Evolutionary conservation across 1,140 invertebrate genomes (phyloP).

Genomic region (Ladona fulva): DNA sequence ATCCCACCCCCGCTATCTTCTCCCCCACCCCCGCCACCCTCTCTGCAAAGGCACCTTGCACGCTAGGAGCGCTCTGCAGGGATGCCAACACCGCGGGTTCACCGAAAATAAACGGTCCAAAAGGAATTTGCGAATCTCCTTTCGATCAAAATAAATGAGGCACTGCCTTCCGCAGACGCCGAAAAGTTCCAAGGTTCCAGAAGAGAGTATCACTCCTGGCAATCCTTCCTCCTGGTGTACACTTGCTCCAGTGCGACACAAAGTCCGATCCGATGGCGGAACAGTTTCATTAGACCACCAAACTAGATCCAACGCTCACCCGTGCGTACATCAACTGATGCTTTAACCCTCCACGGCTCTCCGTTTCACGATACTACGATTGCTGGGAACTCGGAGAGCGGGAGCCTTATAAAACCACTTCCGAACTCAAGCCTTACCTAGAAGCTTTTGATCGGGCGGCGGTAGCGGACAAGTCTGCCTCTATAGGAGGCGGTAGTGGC

Average conservation of each 20-base stretch:
- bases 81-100: background rate
- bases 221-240: no score
- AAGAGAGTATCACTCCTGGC: no score
- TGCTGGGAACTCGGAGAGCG: background rate
- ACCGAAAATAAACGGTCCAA: background rate
- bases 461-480: background rate
- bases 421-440: background rate
- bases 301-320: no score
- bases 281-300: no score
- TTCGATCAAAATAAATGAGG: background rate
- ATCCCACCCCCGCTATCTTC: background rate
- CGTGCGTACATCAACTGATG: no score
- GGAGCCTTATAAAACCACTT: background rate
- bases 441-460: conserved; percentile 6
- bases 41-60: background rate
- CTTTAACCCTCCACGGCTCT: background rate
- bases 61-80: background rate
- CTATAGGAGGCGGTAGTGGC: background rate
- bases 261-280: no score
- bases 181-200: no score
- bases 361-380: background rate
- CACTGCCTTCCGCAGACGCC: background rate
- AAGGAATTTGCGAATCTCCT: background rate
- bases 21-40: background rate
- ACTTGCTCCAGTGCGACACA: no score